phyloP scores from a whole-genome alignment of 2,888 invertebrate genomes.

The Mesorhabditis spiculigera region DNA sequence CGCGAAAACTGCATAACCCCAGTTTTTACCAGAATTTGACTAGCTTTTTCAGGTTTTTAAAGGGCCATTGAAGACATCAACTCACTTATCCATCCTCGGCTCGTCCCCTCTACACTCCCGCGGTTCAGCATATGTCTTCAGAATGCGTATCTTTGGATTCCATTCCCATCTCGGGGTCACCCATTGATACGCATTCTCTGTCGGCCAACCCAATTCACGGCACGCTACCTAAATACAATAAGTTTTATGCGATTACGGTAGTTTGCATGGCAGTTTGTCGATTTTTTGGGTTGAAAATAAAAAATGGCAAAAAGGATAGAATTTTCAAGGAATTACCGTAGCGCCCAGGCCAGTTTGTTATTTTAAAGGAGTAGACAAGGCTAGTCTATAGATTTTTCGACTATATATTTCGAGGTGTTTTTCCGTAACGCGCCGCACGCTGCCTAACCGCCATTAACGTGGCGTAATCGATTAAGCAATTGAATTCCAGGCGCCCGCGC shows the following conservation, averaged over 20 bases:
- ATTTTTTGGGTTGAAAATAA: neutral
- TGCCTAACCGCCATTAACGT: no score
- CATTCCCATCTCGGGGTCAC: slow-evolving; percentile 81
- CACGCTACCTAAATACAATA: slow-evolving; percentile 71
- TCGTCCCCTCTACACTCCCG: slow-evolving; percentile 72
- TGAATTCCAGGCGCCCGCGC: no score
- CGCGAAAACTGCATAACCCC: neutral
- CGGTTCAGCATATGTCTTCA: slow-evolving; percentile 93
- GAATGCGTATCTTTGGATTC: slow-evolving; percentile 80
- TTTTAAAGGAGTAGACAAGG: neutral
- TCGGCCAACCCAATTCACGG: slow-evolving; percentile 82
- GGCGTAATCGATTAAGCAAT: no score
- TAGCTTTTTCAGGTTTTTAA: no score
- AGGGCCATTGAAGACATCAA: neutral
- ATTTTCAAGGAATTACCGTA: neutral
- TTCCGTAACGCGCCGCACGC: no score
- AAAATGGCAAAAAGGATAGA: neutral
- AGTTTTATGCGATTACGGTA: no score
- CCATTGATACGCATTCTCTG: slow-evolving; percentile 82
- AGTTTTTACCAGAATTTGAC: no score
- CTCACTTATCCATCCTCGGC: slow-evolving; percentile 60
- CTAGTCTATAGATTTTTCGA: no score
- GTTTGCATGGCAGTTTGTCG: no score
- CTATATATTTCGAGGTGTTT: no score
- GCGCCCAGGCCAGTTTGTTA: neutral